Base-by-base conservation (phyloP, 2,888 invertebrate genomes). In the Podotricha telesiphe region DNA sequence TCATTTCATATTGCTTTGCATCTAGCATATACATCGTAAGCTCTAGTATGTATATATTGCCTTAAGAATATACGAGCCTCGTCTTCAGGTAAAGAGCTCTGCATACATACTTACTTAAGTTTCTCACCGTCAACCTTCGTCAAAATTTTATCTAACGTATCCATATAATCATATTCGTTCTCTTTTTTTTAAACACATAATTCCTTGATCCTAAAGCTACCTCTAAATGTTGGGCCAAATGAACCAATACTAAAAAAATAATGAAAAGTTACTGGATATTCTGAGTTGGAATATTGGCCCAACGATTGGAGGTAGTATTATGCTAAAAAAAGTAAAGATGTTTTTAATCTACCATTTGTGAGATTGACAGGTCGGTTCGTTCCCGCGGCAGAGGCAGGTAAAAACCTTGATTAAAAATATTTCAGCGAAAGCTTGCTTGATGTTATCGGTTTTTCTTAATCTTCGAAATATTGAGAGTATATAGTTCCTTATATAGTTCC, bases 291-390 rank as follows among this genome's bases (percentile, higher is more conserved):
- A 3, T 13, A 48, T 48, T 62, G 62, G 62, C 17, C 62, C 62
- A 62, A 28, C 3, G 48, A 7, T 28, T 62, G 34, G 48, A 62
- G 62, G 62, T 34, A 61, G 61, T 62, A 50, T 50, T 34, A 50
- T 62, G 37, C 37, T 62, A 89, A 89, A 92, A 89, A 91, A 91
- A 90, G 83, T 84, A 83, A 86, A 87, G 86, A 89, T 85, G 89
- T 91, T 92, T 93, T 92, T 92, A 92, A 93, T 91, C 88, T 91
- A 88, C 89, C 87, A 85, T 91, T 91, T 88, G 89, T 86, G 81
- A 90, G 93, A 93, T 91, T 92, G 93, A 93, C 92, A 92, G 93
- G 89, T 91, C 85, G 91, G 90, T 86, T 82, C 82, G 85, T 82
- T 80, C 84, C 83, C 81, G 83, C 82, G 82, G 84, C 81, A 82